Evolutionary conservation across 2,888 invertebrate species (phyloP).

Genomic region (Slavum lentiscoides): DNA sequence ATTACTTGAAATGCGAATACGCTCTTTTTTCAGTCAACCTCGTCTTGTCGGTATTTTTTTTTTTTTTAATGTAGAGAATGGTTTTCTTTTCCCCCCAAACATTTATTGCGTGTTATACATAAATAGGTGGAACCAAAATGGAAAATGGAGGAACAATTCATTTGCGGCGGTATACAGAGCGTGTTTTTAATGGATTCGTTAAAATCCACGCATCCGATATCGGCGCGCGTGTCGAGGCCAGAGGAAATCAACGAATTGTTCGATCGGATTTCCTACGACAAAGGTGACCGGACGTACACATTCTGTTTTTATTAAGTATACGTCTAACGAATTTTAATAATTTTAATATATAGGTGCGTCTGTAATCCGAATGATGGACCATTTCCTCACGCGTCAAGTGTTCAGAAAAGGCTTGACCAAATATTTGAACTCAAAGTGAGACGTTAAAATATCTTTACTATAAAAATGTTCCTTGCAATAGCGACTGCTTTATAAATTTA

Average conservation of each 20-base stretch:
- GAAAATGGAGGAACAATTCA: conserved; percentile 79
- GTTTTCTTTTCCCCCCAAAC: no score
- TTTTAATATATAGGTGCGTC: conserved; percentile 56
- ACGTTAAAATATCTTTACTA: no score
- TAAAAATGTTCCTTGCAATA: no score
- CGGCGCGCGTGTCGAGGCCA: conserved; percentile 80
- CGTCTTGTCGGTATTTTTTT: no score
- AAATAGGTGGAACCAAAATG: conserved; percentile 67
- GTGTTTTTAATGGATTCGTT: conserved; percentile 79
- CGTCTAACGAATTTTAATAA: background rate
- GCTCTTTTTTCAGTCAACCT: no score
- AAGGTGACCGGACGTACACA: conserved; percentile 64
- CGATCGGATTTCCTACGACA: conserved; percentile 86
- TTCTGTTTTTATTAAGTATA: conserved; percentile 1
- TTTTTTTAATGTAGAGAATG: no score
- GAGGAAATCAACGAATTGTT: conserved; percentile 88
- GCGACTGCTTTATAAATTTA: no score
- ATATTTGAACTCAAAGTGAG: conserved; percentile 66
- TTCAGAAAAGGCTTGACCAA: conserved; percentile 71
- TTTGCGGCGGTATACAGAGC: conserved; percentile 74
- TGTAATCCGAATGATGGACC: conserved; percentile 89
- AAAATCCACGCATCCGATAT: conserved; percentile 82
- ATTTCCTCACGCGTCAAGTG: conserved; percentile 77
- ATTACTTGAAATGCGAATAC: no score
- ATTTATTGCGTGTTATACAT: background rate